Percentiles rank a stretch among this genome's conserved stretches.
These are phyloP conservation scores for Urechis unicinctus DNA, from an alignment of 2,888 invertebrate species.

Conservation along the genomic window DNA sequence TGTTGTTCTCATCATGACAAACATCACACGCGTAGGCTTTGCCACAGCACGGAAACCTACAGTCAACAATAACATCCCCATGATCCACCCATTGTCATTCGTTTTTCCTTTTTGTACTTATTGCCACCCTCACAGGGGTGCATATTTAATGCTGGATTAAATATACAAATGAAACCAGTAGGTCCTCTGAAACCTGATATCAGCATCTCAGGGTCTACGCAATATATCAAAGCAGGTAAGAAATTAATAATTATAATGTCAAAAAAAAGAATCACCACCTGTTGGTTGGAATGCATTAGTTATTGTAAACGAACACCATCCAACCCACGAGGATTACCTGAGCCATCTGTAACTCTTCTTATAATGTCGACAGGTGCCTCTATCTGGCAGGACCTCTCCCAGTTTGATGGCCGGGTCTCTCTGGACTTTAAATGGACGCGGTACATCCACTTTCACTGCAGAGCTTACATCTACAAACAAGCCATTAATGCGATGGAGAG, in stretches of 20 bases:
- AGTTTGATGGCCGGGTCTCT: conserved; percentile 49
- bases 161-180: too few relatives aligned
- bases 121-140: too few relatives aligned
- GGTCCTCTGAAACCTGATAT: not conserved
- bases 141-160: too few relatives aligned
- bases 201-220: too few relatives aligned
- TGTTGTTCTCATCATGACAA: conserved; percentile 48
- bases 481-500: not conserved
- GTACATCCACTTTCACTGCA: conserved; percentile 13
- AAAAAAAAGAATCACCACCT: too few relatives aligned
- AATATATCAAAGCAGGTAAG: too few relatives aligned
- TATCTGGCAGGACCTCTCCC: conserved; percentile 49
- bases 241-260: too few relatives aligned
- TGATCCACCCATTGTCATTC: too few relatives aligned
- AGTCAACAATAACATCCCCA: too few relatives aligned
- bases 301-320: too few relatives aligned
- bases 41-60: conserved; percentile 53
- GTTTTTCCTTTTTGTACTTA: too few relatives aligned
- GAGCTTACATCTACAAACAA: conserved; percentile 1
- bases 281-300: too few relatives aligned
- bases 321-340: conserved; percentile 39
- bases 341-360: conserved; percentile 54
- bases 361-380: conserved; percentile 53
- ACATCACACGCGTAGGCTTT: conserved; percentile 51
- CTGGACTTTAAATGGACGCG: conserved; percentile 22